Base-by-base conservation (phyloP, 2,797 vertebrate genomes). In the Apogon hyalosoma region DNA sequence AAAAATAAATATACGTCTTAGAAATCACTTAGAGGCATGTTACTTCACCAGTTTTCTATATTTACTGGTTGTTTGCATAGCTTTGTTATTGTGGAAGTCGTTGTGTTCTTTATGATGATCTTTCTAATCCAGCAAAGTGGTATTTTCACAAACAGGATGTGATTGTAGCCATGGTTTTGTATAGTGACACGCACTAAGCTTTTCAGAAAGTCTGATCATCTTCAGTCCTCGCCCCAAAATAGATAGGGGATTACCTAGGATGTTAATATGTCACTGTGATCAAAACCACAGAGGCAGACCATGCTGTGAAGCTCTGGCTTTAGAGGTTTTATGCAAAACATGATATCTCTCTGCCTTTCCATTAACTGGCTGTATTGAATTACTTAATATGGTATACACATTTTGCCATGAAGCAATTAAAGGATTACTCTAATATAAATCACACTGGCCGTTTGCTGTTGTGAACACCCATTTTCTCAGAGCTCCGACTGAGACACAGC, bases 311-410 rank as follows among this genome's bases (percentile, higher is more conserved):
- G 88, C 87, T 71, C 65, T 86, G 77, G 87, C 90, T 90, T 90
- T 92, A 92, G 91, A 91, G 91, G 92, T 91, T 92, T 94, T 93
- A 95, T 94, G 92, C 92, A 93, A 94, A 93, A 87, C 85, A 77
- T 79, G 86, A 90, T 84, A 88, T 92, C 87, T 90, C 89, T 74
- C 82, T 86, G 80, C 87, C 86, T 90, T 91, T 88, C 90, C 92
- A 91, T 92, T 93, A 91, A 90, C 88, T 85, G 76, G 77, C 90
- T 73, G 87, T 85, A 86, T 84, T 89, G 91, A 92, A 92, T 92
- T 87, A 88, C 89, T 92, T 92, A 93, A 93, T 93, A 88, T 85
- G 87, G 88, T 92, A 92, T 87, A 91, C 89, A 92, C 90, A 83
- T 93, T 93, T 92, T 82, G 75, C 87, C 85, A 83, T 90, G 90